Conservation (phyloP, 2,888 invertebrate genomes). For the Theretra japonica region DNA sequence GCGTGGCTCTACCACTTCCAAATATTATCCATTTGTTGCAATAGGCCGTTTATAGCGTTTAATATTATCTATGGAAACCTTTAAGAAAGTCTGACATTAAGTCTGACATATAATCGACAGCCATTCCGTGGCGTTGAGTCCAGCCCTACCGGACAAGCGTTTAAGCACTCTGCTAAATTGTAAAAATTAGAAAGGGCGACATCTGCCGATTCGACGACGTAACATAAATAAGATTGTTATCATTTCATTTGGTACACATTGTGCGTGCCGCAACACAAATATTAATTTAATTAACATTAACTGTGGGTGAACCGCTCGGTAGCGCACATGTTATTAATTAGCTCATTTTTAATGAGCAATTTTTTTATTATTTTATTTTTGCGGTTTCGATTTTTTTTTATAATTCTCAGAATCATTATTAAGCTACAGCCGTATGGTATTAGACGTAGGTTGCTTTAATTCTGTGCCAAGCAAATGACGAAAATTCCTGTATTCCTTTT, state of each 20-base stretch:
- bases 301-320: conserved; percentile 37
- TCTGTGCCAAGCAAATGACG: no score
- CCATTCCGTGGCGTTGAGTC: no score
- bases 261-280: conserved; percentile 48
- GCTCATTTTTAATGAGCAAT: conserved; percentile 2
- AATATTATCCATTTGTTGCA: no score
- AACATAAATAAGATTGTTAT: conserved; percentile 51
- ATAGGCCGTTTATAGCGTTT: no score
- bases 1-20: no score
- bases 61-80: no score
- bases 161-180: background rate
- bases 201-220: background rate
- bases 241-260: conserved; percentile 51
- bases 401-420: background rate
- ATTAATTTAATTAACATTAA: conserved; percentile 57
- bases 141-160: background rate
- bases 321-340: conserved; percentile 25
- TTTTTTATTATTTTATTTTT: background rate
- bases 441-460: no score
- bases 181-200: conserved; percentile 20
- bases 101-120: no score
- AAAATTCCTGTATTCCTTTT: no score
- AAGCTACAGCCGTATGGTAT: no score
- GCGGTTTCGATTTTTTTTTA: background rate
- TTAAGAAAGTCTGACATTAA: no score